These are phyloP conservation scores for Probosciger aterrimus DNA, from an alignment of 2,113 vertebrate genomes.

Conservation along the genomic window DNA sequence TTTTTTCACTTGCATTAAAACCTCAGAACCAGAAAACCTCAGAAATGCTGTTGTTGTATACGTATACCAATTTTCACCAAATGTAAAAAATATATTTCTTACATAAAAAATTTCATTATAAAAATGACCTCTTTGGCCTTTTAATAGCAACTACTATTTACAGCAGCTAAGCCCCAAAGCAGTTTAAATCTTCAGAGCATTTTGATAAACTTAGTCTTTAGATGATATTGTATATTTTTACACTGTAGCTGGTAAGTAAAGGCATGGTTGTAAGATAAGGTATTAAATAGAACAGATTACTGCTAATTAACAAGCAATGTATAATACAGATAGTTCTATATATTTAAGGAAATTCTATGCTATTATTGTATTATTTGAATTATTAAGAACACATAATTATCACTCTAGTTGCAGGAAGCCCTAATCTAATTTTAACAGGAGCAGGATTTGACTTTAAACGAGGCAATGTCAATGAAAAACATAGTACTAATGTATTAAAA, in stretches of 20 bases:
- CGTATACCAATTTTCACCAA: neutral
- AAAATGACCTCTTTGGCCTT: neutral
- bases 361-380: neutral
- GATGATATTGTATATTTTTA: neutral
- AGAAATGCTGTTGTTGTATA: neutral
- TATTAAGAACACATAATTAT: neutral
- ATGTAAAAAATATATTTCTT: neutral
- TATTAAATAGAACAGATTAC: neutral
- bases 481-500: neutral
- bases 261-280: neutral
- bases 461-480: neutral
- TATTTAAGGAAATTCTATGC: neutral
- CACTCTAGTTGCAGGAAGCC: neutral
- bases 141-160: neutral
- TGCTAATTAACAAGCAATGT: neutral
- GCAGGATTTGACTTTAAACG: neutral
- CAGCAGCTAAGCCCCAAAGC: neutral
- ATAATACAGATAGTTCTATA: neutral
- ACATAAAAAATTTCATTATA: neutral
- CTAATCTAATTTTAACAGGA: constrained; percentile 7
- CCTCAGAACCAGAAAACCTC: neutral
- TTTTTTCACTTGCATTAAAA: neutral
- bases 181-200: neutral
- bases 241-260: neutral
- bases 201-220: neutral